Base-by-base conservation (phyloP, 2,113 vertebrate species). In the Balaenoptera acutorostrata region DNA sequence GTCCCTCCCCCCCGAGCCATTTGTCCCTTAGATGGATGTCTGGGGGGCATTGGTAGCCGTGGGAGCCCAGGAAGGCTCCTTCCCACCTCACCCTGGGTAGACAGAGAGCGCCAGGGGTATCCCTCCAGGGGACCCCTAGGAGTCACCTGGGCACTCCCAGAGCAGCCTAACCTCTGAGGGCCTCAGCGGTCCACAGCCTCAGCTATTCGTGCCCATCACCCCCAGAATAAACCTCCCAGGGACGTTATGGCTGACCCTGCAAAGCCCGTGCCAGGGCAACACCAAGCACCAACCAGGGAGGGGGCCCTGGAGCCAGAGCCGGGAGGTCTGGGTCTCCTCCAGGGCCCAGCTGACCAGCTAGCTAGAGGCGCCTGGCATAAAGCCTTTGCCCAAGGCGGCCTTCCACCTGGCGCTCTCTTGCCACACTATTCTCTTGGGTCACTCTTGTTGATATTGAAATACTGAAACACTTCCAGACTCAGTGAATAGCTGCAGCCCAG, bases 341-440 rank as follows among this genome's bases (percentile, higher is more conserved):
- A 13, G 85, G 68, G 27, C 78, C 63, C 18, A 5, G 61, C 52
- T 63, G 13, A 15, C 61, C 49, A 46, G 59, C 81, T 23, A 18
- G 66, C 84, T 4, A 1, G 64, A 81, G 55, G 63, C 2, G 3
- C 4, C 14, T 0, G 5, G 46, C 57, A 12, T 9, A 3, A 5
- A 14, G 49, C 66, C 25, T 36, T 69, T 18, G 52, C n/a, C 78
- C 27, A 14, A 10, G 23, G 46, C 6, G 3, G 8, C 52, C 52
- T 20, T 71, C 6, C 8, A 4, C 36, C 25, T 12, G 69, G 61
- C 59, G 31, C 2, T 0, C 44, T 78, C 71, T 33, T 33, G 8
- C 39, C 29, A 31, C 36, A 20, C 31, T 29, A 52, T 39, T 59
- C 29, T 25, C 71, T 77, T 29, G 41, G 68, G 77, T 59, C 57